Evolutionary conservation across 2,888 invertebrate genomes (phyloP).

Genomic region (Spisula solida): DNA sequence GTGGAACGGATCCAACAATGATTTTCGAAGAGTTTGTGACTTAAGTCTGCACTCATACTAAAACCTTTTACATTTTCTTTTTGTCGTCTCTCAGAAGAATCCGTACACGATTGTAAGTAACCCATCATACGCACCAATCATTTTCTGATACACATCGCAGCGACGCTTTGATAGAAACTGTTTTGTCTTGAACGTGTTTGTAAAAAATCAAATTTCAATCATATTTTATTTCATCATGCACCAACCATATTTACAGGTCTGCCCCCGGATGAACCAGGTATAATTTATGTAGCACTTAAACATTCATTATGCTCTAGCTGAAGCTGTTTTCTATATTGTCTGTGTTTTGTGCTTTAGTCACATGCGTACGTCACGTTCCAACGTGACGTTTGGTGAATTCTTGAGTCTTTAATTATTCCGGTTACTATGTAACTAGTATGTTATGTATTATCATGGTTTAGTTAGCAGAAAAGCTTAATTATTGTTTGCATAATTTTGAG

Average conservation of each 20-base stretch:
- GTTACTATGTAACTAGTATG: no score
- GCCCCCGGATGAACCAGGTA: slow-evolving; percentile 3
- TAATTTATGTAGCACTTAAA: background rate
- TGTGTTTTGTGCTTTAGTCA: background rate
- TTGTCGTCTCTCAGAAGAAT: slow-evolving; percentile 6
- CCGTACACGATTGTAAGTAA: slow-evolving; percentile 5
- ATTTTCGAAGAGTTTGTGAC: no score
- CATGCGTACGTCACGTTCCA: background rate
- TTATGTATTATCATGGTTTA: no score
- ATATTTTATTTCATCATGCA: background rate
- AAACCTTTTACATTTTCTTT: background rate
- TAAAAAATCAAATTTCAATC: background rate
- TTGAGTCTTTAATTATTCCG: no score
- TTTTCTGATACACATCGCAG: background rate
- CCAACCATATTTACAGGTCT: background rate
- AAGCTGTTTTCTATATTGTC: background rate
- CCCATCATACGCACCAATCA: background rate
- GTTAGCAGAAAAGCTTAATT: no score
- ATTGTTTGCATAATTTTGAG: no score
- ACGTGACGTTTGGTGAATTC: background rate
- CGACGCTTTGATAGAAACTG: background rate
- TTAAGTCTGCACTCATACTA: background rate
- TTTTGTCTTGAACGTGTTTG: background rate
- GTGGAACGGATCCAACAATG: no score
- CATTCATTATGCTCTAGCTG: background rate